phyloP scores from a whole-genome alignment of 2,888 invertebrate species.

The Dryomyza anilis region DNA sequence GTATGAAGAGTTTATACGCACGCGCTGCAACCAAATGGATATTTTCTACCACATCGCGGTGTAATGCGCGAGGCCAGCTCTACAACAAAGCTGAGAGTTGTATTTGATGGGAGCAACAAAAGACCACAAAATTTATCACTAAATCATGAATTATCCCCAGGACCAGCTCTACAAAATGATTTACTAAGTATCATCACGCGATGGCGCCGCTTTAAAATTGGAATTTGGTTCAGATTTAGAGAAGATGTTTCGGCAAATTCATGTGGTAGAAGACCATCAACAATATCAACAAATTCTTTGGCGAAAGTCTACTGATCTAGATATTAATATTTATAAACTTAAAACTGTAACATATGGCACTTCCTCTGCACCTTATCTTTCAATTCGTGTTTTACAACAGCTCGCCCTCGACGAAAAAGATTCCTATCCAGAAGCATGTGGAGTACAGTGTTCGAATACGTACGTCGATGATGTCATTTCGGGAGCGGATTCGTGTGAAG shows the following conservation, averaged over 20 bases:
- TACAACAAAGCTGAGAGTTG: slow-evolving; percentile 11
- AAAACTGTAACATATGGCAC: slow-evolving; percentile 30
- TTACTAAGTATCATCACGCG: slow-evolving; percentile 22
- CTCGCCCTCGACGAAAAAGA: slow-evolving; percentile 24
- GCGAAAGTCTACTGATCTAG: slow-evolving; percentile 3
- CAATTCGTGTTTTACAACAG: slow-evolving; percentile 32
- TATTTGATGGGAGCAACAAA: slow-evolving; percentile 27
- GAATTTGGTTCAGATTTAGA: slow-evolving; percentile 31
- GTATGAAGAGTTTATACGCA: neutral
- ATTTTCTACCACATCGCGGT: slow-evolving; percentile 10
- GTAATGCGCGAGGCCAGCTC: neutral
- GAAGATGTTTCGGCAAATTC: slow-evolving; percentile 35
- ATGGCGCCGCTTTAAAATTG: slow-evolving; percentile 27
- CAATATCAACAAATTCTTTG: slow-evolving; percentile 31
- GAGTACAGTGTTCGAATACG: slow-evolving; percentile 19
- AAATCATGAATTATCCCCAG: slow-evolving; percentile 24
- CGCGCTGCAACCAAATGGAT: neutral
- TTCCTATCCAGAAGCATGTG: slow-evolving; percentile 22
- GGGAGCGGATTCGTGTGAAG: slow-evolving; percentile 19
- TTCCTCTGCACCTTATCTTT: slow-evolving; percentile 29
- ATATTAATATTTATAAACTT: slow-evolving; percentile 24
- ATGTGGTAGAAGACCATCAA: slow-evolving; percentile 24
- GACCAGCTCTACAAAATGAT: slow-evolving; percentile 31
- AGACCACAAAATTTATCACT: neutral
- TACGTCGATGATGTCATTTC: slow-evolving; percentile 12